Conservation (phyloP, 2,888 invertebrate species). For the Ophioninae sp. region DNA sequence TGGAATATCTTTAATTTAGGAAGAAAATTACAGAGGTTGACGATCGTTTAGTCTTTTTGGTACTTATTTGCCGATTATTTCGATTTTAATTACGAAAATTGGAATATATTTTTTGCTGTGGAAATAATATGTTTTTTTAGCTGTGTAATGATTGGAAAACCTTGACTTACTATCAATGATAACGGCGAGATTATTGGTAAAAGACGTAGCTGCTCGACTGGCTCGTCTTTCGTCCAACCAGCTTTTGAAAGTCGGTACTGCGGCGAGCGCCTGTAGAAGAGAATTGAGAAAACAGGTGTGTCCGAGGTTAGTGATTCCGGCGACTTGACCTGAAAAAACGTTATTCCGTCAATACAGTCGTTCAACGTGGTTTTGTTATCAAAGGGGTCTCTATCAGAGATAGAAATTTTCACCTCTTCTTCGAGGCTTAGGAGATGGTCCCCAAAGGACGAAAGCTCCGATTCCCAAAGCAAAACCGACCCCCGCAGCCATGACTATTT, state of each 20-base stretch:
- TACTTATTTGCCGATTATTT: no score
- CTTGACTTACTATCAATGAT: slow-evolving; percentile 86
- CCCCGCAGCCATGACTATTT: slow-evolving; percentile 89
- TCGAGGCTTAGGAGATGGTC: slow-evolving; percentile 85
- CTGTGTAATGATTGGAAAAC: background rate
- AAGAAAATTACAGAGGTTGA: no score
- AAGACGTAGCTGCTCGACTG: slow-evolving; percentile 85
- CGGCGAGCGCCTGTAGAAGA: slow-evolving; percentile 93
- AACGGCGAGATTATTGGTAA: slow-evolving; percentile 88
- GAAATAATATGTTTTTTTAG: background rate
- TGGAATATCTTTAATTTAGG: no score
- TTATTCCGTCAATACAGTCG: background rate
- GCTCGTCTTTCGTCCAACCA: slow-evolving; percentile 89
- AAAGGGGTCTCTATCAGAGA: background rate
- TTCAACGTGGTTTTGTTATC: background rate
- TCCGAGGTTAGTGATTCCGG: slow-evolving; percentile 94
- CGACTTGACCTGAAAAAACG: slow-evolving; percentile 85
- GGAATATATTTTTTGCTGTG: background rate
- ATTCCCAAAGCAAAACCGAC: slow-evolving; percentile 91
- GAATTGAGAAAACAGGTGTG: slow-evolving; percentile 97
- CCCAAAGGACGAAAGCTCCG: slow-evolving; percentile 92
- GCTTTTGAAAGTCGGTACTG: slow-evolving; percentile 90
- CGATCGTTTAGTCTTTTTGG: no score
- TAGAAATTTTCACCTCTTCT: slow-evolving; percentile 73
- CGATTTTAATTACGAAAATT: no score